These are phyloP conservation scores for Diorhabda elongata DNA, from an alignment of 1,140 invertebrate species.

Conservation along the genomic window DNA sequence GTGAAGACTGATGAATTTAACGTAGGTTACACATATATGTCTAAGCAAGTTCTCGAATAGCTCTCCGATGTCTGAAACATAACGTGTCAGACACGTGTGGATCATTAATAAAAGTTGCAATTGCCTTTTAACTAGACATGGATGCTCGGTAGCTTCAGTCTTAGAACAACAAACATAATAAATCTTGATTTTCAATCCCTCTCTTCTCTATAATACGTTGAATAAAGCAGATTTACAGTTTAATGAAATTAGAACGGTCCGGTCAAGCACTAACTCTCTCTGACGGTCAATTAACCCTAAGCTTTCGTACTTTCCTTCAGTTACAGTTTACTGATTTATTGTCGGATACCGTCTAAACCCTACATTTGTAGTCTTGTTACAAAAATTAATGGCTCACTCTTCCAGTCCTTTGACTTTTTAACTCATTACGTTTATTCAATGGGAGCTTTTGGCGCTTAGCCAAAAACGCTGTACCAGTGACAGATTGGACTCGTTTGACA, in stretches of 20 bases:
- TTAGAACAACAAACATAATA: background rate
- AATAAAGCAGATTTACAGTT: background rate
- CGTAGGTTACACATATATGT: too few relatives aligned
- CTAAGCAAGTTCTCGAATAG: too few relatives aligned
- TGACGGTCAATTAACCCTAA: slow-evolving; percentile 2
- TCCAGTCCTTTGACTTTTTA: slow-evolving; percentile 2
- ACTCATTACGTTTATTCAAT: slow-evolving; percentile 1
- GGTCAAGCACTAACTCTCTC: slow-evolving; percentile 1
- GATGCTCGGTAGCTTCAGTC: too few relatives aligned
- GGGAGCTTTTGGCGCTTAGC: background rate
- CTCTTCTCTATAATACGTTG: background rate
- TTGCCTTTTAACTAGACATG: too few relatives aligned
- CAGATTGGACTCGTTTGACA: background rate
- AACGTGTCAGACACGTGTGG: too few relatives aligned
- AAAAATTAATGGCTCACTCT: slow-evolving; percentile 2
- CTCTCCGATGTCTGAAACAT: too few relatives aligned
- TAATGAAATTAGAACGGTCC: background rate
- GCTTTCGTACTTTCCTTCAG: background rate
- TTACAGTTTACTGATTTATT: slow-evolving; percentile 3
- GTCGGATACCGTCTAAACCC: slow-evolving; percentile 1
- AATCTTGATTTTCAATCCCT: background rate
- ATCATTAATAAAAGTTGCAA: too few relatives aligned
- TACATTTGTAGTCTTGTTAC: slow-evolving; percentile 2
- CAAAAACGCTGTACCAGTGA: background rate
- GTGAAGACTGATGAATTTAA: too few relatives aligned